A percentile compares a stretch with the other conserved stretches of the same genome.
These are phyloP conservation scores for Oryzaephilus surinamensis DNA, from an alignment of 1,140 invertebrate genomes.

Conservation along the genomic window DNA sequence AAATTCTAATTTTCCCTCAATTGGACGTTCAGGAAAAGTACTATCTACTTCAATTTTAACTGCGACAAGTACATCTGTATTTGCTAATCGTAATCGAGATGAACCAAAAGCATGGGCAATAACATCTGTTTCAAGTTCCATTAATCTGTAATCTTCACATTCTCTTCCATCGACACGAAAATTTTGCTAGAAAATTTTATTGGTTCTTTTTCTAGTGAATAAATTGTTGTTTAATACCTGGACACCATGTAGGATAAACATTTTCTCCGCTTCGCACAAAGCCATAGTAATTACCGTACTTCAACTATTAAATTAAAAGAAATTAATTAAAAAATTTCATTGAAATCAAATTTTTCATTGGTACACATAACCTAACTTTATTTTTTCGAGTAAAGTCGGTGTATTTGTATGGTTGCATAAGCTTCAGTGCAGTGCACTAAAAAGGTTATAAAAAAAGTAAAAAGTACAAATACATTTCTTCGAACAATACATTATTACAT, in stretches of 20 bases:
- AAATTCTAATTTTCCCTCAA: constrained; percentile 83
- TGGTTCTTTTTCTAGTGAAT: constrained; percentile 6
- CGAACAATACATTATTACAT: too few relatives aligned
- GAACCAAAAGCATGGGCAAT: constrained; percentile 87
- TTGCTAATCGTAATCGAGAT: constrained; percentile 71
- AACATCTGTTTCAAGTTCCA: constrained; percentile 84
- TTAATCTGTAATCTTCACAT: constrained; percentile 73
- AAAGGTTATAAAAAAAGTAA: too few relatives aligned
- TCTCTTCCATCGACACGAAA: constrained; percentile 79
- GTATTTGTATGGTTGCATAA: too few relatives aligned
- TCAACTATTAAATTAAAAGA: too few relatives aligned
- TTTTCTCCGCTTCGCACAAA: constrained; percentile 77
- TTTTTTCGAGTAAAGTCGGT: too few relatives aligned
- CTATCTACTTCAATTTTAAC: constrained; percentile 86
- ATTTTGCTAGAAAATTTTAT: constrained; percentile 73
- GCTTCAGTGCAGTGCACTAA: too few relatives aligned
- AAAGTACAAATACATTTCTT: too few relatives aligned
- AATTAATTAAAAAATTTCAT: too few relatives aligned
- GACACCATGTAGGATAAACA: constrained; percentile 78
- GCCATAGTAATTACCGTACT: too few relatives aligned
- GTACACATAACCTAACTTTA: too few relatives aligned
- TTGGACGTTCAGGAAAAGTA: constrained; percentile 60
- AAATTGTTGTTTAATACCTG: constrained; percentile 53
- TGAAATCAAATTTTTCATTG: too few relatives aligned
- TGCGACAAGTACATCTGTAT: constrained; percentile 86